Evolutionary conservation across 2,888 invertebrate species (phyloP).

Genomic region (Watsonalla cultraria): DNA sequence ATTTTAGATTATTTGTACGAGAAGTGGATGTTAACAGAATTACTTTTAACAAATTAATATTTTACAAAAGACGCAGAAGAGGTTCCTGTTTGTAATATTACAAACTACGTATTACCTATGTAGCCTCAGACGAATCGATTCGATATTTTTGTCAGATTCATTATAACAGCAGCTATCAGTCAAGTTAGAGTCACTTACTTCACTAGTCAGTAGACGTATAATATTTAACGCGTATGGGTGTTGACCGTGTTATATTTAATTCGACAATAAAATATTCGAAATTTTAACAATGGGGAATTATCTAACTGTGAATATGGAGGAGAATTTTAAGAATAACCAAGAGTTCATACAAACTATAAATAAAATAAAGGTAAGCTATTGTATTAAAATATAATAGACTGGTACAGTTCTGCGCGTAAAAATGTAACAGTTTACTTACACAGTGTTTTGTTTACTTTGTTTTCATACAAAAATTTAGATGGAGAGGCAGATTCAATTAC

Average conservation of each 20-base stretch:
- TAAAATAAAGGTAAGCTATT: slow-evolving; percentile 77
- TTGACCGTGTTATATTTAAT: slow-evolving; percentile 18
- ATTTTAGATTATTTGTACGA: too few species aligned
- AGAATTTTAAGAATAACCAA: slow-evolving; percentile 83
- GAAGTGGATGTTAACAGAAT: too few species aligned
- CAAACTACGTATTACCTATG: too few species aligned
- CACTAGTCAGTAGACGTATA: slow-evolving; percentile 18
- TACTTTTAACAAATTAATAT: too few species aligned
- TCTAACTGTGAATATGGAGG: slow-evolving; percentile 80
- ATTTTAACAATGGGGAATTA: slow-evolving; percentile 77
- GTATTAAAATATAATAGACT: slow-evolving; percentile 3
- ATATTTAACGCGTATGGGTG: slow-evolving; percentile 19
- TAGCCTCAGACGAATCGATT: too few species aligned
- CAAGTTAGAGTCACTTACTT: background rate
- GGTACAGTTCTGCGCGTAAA: background rate
- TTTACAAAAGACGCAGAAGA: too few species aligned
- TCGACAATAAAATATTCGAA: slow-evolving; percentile 3
- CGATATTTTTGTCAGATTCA: too few species aligned
- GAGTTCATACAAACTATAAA: slow-evolving; percentile 83
- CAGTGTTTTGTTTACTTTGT: background rate
- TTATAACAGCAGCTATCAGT: too few species aligned
- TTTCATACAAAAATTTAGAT: slow-evolving; percentile 63
- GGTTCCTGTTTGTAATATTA: too few species aligned
- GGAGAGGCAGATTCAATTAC: slow-evolving; percentile 89
- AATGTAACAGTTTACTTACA: too few species aligned